Evolutionary conservation across 2,113 vertebrate genomes (phyloP).

Genomic region (Rhinolophus sinicus): DNA sequence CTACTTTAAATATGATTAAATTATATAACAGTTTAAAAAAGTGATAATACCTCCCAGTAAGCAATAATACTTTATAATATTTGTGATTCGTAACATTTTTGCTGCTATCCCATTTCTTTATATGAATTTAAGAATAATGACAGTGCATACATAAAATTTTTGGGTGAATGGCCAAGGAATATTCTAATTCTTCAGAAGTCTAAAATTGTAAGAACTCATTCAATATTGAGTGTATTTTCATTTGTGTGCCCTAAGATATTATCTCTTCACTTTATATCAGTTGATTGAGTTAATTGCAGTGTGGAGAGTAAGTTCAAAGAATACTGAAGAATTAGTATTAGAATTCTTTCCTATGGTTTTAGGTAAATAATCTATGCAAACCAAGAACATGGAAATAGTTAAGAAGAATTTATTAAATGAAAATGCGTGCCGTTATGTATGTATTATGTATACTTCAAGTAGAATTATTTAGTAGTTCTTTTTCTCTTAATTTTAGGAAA

Average conservation of each 20-base stretch:
- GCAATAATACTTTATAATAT: not conserved
- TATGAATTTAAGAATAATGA: slow-evolving; percentile 43
- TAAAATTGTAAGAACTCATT: slow-evolving; percentile 49
- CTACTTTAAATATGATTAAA: slow-evolving; percentile 13
- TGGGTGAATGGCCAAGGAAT: not conserved
- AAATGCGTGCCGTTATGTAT: not conserved
- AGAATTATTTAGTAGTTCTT: slow-evolving; percentile 40
- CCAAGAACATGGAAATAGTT: slow-evolving; percentile 43
- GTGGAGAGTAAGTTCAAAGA: not conserved
- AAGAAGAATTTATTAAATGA: slow-evolving; percentile 30
- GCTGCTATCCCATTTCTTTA: not conserved
- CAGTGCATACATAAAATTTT: not conserved
- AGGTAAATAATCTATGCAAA: slow-evolving; percentile 10
- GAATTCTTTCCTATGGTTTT: slow-evolving; percentile 18
- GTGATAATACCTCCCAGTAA: not conserved
- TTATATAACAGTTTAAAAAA: slow-evolving; percentile 11
- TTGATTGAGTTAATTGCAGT: not conserved
- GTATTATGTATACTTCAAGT: not conserved
- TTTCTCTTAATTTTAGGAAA: slow-evolving; percentile 85
- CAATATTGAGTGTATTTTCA: not conserved
- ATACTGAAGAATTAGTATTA: not conserved
- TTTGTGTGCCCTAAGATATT: not conserved
- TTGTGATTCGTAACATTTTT: slow-evolving; percentile 56
- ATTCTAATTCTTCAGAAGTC: slow-evolving; percentile 24
- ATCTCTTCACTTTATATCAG: not conserved